Evolutionary conservation across 1,140 invertebrate species (phyloP).

Genomic region (Papilio glaucus): DNA sequence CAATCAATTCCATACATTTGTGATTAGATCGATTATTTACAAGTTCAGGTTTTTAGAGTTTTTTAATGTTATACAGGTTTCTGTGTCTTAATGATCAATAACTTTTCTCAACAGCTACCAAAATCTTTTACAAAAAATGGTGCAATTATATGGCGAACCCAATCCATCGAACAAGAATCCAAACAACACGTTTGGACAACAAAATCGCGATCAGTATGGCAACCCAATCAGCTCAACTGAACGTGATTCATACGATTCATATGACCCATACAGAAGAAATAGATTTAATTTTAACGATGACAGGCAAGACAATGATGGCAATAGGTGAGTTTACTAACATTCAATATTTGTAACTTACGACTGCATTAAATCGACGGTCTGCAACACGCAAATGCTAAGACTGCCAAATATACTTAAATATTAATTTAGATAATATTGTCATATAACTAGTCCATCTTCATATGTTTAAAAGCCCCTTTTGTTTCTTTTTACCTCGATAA

Average conservation of each 20-base stretch:
- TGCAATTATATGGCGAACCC: conserved; percentile 77
- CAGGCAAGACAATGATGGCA: conserved; percentile 40
- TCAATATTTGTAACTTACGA: background rate
- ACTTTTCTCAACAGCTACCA: conserved; percentile 67
- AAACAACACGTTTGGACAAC: conserved; percentile 54
- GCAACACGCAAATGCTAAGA: no score
- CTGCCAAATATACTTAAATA: no score
- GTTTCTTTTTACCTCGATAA: no score
- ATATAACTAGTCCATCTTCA: no score
- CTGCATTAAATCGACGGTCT: no score
- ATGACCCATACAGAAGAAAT: conserved; percentile 48
- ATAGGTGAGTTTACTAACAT: conserved; percentile 40
- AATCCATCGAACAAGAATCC: conserved; percentile 64
- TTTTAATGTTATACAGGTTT: no score
- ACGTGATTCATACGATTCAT: conserved; percentile 46
- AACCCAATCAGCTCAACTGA: conserved; percentile 48
- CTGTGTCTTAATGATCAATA: conserved; percentile 1
- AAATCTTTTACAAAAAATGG: conserved; percentile 72
- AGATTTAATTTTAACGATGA: conserved; percentile 45
- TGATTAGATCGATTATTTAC: no score
- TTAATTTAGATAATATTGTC: no score
- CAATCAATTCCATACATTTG: no score
- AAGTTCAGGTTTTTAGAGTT: no score
- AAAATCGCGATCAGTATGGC: conserved; percentile 56
- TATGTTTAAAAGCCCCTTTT: no score